These are phyloP conservation scores for Zalophus californianus DNA, from an alignment of 2,797 vertebrate genomes.

Conservation along the genomic window DNA sequence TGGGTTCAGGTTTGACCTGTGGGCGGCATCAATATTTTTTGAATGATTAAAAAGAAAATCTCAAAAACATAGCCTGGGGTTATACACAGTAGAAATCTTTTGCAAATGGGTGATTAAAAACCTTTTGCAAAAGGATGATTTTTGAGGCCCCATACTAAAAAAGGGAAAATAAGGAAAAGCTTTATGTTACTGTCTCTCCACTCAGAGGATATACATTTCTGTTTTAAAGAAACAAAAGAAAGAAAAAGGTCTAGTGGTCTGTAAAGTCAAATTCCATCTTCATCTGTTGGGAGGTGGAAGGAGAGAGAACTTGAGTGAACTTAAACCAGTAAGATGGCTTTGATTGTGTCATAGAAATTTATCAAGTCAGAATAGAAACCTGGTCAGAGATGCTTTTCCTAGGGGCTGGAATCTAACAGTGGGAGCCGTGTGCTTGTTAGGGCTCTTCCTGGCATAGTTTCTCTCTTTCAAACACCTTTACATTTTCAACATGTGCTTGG, in stretches of 20 bases:
- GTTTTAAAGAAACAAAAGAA: constrained; percentile 6
- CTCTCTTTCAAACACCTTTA: background rate
- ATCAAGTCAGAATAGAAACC: background rate
- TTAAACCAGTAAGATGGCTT: background rate
- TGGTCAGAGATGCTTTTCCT: background rate
- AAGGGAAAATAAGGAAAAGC: constrained; percentile 1
- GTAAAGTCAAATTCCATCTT: background rate
- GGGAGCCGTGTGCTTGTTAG: background rate
- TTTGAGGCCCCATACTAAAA: background rate
- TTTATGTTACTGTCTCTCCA: constrained; percentile 20
- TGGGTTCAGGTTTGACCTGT: constrained; percentile 45
- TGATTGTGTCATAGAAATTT: background rate
- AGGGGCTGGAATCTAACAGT: background rate
- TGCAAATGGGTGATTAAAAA: background rate
- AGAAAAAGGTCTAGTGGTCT: background rate
- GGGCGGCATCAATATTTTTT: background rate
- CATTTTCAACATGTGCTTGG: background rate
- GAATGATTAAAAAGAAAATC: background rate
- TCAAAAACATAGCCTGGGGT: background rate
- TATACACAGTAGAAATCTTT: background rate
- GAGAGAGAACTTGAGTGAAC: background rate
- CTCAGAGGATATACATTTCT: constrained; percentile 20
- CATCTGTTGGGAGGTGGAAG: background rate
- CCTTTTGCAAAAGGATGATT: background rate
- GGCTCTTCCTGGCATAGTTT: background rate